Base-by-base conservation (phyloP, 1,140 invertebrate species). In the Drosophila miranda region DNA sequence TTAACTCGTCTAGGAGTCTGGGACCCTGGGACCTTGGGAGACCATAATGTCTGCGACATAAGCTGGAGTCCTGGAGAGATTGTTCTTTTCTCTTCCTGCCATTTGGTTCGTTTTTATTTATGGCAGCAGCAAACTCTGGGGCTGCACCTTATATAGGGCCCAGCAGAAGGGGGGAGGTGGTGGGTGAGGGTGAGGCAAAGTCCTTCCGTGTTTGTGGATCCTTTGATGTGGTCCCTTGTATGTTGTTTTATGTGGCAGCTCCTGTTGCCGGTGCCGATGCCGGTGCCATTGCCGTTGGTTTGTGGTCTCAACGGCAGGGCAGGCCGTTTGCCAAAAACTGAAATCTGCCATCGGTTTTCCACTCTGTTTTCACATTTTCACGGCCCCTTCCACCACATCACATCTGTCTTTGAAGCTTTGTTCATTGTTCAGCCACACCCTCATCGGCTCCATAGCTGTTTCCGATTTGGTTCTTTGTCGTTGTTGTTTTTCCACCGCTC, bases 221-320 rank as follows among this genome's bases (percentile, higher is more conserved):
- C 63, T 84, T 84, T 84, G 81, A 86, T 86, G 81, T 74, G 81
- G 77, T 61, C 38, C 59, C 58, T 55, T 71, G 78, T 82, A 4
- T 69, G 66, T 68, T 69, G 66, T 68, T 56, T 8, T n/a, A 30
- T 11, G 23, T 34, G 11, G 42, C 49, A 61, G 55, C 41, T 56
- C 28, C 21, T 21, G 41, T 11, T 45, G 28, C 13, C 16, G 38
- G 13, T 61, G 26, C 52, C 51, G 68, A 61, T 55, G 57, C 53
- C 23, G 28, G 49, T 71, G 45, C 13, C 30, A 28, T 26, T 61
- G 34, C 51, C 54, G 68, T 71, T 52, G 8, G 48, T 66, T 53
- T 70, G 66, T 70, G 73, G 78, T 59, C 60, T 69, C 34, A 38
- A 13, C 34, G 34, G 34, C 34, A 13, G 34, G 4, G 34, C 74